A percentile compares a stretch with the other conserved stretches of the same genome.
These are phyloP conservation scores for Nycteola revayana DNA, from an alignment of 2,888 invertebrate species.

Conservation along the genomic window DNA sequence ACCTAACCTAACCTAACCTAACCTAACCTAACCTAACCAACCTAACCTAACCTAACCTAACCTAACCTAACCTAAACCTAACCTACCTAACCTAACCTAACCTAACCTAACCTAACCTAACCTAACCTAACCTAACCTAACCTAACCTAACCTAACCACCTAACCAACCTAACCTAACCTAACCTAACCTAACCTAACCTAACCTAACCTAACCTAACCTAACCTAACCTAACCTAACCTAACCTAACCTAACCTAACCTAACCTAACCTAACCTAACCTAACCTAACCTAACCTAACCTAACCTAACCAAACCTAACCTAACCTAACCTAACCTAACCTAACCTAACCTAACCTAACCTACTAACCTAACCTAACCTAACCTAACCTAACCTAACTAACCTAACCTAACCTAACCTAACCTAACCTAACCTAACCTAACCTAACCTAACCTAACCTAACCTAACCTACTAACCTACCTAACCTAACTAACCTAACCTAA, in stretches of 20 bases:
- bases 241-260: slow-evolving; percentile 11
- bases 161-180: slow-evolving; percentile 12
- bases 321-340: slow-evolving; percentile 3
- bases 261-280: slow-evolving; percentile 10
- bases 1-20: too few species aligned
- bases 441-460: slow-evolving; percentile 20
- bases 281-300: slow-evolving; percentile 2
- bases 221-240: slow-evolving; percentile 11
- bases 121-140: slow-evolving; percentile 23
- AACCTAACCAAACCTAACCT: slow-evolving; percentile 7
- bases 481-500: slow-evolving; percentile 22
- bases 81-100: too few species aligned
- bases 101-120: too few species aligned
- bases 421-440: slow-evolving; percentile 7
- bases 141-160: slow-evolving; percentile 19
- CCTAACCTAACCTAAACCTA: too few species aligned
- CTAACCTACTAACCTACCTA: slow-evolving; percentile 17
- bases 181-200: slow-evolving; percentile 13
- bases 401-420: slow-evolving; percentile 2
- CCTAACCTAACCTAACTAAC: slow-evolving; percentile 8
- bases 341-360: slow-evolving; percentile 11
- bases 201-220: slow-evolving; percentile 15
- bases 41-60: too few species aligned
- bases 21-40: too few species aligned
- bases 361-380: slow-evolving; percentile 9